Percentiles rank a stretch among this genome's conserved stretches.
These are phyloP conservation scores for Philereme transversata DNA, from an alignment of 2,888 invertebrate genomes.

Conservation along the genomic window DNA sequence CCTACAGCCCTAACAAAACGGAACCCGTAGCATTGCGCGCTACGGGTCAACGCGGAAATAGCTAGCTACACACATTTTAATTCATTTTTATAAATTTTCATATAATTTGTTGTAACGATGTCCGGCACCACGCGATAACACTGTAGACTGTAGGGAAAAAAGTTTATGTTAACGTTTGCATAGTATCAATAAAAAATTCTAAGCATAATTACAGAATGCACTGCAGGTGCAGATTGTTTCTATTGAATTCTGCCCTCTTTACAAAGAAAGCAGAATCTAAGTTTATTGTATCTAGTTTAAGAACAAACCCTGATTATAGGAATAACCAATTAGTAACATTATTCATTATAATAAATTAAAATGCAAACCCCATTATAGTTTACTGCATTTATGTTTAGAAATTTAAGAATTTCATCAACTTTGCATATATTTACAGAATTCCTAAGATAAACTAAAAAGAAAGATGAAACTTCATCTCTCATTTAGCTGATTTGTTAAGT, in stretches of 20 bases:
- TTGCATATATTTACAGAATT: too few species aligned
- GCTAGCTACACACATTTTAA: conserved; percentile 81
- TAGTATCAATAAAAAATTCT: conserved; percentile 72
- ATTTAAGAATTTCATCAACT: too few species aligned
- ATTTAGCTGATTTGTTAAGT: too few species aligned
- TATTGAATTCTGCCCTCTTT: neutral
- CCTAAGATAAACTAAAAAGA: too few species aligned
- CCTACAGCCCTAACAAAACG: conserved; percentile 81
- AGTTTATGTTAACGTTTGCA: conserved; percentile 79
- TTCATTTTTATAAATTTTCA: conserved; percentile 73
- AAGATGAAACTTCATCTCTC: too few species aligned
- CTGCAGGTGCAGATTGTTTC: conserved; percentile 1
- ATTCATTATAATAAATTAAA: too few species aligned
- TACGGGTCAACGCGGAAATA: conserved; percentile 81
- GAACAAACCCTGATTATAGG: too few species aligned
- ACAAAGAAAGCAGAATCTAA: too few species aligned
- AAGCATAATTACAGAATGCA: conserved; percentile 55
- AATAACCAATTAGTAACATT: too few species aligned
- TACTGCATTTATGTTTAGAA: too few species aligned
- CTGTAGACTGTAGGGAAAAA: conserved; percentile 85
- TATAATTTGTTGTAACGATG: conserved; percentile 74
- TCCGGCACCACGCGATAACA: conserved; percentile 79
- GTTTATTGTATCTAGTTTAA: too few species aligned
- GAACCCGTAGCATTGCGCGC: conserved; percentile 85
- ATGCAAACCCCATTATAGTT: too few species aligned